phyloP scores from a whole-genome alignment of 2,797 vertebrate species.

The Sardinella longiceps region DNA sequence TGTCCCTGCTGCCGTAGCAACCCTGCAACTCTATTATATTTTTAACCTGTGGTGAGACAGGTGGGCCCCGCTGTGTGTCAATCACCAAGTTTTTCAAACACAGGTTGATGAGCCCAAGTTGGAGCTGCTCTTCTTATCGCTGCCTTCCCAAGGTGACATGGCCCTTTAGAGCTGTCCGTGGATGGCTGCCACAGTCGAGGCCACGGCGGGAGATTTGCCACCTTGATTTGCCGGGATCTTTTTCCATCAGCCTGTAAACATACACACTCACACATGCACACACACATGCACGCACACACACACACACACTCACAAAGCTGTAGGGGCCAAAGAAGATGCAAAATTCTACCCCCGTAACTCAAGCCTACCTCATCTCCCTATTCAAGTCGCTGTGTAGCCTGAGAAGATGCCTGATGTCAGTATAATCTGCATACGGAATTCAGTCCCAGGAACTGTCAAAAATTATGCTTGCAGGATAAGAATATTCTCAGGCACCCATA shows the following conservation, averaged over 20 bases:
- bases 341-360: neutral
- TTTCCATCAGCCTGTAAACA: constrained; percentile 7
- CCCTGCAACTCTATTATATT: constrained; percentile 56
- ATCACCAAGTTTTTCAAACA: constrained; percentile 46
- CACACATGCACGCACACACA: neutral
- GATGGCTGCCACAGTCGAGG: neutral
- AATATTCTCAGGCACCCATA: neutral
- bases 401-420: neutral
- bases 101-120: constrained; percentile 48
- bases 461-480: neutral
- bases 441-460: neutral
- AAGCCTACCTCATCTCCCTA: neutral
- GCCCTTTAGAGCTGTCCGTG: neutral
- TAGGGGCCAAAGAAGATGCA: neutral
- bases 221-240: constrained; percentile 5
- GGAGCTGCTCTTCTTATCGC: constrained; percentile 26
- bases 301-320: neutral
- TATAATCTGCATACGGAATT: neutral
- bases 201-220: neutral
- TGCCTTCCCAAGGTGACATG: constrained; percentile 23
- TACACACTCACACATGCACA: neutral
- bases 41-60: constrained; percentile 53
- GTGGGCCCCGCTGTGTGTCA: constrained; percentile 52
- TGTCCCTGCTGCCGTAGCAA: constrained; percentile 52
- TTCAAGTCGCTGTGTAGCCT: neutral